Conservation (phyloP, 2,888 invertebrate genomes). For the Ferdinandea cuprea region DNA sequence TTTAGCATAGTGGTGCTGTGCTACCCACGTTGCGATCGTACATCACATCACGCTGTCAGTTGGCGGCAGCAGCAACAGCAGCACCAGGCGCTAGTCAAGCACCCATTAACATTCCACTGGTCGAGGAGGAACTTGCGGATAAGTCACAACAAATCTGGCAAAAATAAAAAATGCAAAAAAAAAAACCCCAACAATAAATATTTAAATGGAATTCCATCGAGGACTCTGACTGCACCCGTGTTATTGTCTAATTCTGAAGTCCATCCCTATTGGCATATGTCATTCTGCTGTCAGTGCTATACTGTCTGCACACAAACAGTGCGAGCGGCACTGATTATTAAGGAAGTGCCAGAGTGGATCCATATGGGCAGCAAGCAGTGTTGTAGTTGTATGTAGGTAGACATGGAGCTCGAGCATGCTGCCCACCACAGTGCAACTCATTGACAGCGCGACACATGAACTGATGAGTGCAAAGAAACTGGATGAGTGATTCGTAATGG, state of each 20-base stretch:
- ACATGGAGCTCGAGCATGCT: constrained; percentile 39
- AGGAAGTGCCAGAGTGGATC: constrained; percentile 72
- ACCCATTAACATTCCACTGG: constrained; percentile 71
- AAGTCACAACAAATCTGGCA: constrained; percentile 70
- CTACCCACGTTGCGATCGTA: constrained; percentile 72
- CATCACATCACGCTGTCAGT: constrained; percentile 72
- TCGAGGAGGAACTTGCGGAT: constrained; percentile 64
- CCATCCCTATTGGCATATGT: constrained; percentile 71
- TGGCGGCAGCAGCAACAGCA: constrained; percentile 39
- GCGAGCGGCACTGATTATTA: constrained; percentile 57
- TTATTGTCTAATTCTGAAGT: constrained; percentile 61
- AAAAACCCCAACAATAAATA: too few relatives aligned
- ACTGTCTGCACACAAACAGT: constrained; percentile 37
- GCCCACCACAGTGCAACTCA: constrained; percentile 39
- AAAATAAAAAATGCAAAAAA: constrained; percentile 44
- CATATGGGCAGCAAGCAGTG: constrained; percentile 68
- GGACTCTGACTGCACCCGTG: constrained; percentile 36
- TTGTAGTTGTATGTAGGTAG: too few relatives aligned
- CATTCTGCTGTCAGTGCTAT: constrained; percentile 57
- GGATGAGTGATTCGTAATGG: constrained; percentile 70
- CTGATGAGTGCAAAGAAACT: constrained; percentile 67
- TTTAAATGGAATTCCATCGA: constrained; percentile 65
- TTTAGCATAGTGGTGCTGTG: constrained; percentile 58
- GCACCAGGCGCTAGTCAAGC: constrained; percentile 64
- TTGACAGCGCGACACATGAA: constrained; percentile 62